phyloP scores from a whole-genome alignment of 2,113 vertebrate genomes.

The Misgurnus anguillicaudatus region DNA sequence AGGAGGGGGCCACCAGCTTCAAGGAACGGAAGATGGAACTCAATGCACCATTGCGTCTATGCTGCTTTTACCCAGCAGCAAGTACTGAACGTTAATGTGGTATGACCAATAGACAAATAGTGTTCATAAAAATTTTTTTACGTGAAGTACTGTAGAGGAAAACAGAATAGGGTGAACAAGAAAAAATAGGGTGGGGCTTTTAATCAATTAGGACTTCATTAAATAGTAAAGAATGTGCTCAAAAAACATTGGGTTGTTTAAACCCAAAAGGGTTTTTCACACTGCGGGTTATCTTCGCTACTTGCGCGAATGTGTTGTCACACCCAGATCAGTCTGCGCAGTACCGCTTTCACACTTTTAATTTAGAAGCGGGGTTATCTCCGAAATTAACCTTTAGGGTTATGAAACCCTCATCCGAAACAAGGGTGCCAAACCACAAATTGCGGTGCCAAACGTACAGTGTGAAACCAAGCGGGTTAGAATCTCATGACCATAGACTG shows the following conservation, averaged over 20 bases:
- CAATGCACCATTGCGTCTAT: background rate
- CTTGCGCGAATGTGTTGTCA: no score
- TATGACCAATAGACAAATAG: background rate
- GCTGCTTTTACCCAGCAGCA: background rate
- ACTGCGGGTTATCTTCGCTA: no score
- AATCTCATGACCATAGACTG: no score
- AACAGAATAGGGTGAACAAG: background rate
- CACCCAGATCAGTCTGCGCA: no score
- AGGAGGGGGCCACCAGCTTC: background rate
- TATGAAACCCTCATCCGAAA: no score
- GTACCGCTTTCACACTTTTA: no score
- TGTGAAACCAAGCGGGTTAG: no score
- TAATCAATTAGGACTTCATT: background rate
- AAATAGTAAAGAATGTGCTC: background rate
- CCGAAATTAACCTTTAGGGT: no score
- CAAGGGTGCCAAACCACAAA: no score
- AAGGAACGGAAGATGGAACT: conserved; percentile 16
- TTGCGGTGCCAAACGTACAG: no score
- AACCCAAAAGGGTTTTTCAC: no score
- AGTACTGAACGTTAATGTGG: background rate
- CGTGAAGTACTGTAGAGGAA: background rate
- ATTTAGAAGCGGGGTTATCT: no score
- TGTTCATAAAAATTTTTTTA: background rate
- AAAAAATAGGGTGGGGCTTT: background rate
- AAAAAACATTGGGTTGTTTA: background rate